phyloP scores from a whole-genome alignment of 2,113 vertebrate genomes.

The Balaeniceps rex region DNA sequence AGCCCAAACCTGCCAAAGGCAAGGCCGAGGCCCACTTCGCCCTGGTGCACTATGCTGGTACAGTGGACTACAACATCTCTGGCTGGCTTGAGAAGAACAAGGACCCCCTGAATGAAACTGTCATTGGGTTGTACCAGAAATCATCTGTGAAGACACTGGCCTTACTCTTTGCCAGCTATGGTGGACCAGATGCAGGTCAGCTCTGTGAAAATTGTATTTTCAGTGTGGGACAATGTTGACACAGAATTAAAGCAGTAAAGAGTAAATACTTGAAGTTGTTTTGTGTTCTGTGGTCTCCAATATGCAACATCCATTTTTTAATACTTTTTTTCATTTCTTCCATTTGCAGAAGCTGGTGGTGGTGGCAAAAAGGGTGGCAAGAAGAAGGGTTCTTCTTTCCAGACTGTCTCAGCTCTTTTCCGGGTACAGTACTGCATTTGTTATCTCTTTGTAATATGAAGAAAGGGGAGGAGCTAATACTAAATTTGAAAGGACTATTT shows the following conservation, averaged over 20 bases:
- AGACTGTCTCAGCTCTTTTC: slow-evolving; percentile 49
- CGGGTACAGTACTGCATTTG: slow-evolving; percentile 8
- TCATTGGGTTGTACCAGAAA: slow-evolving; percentile 82
- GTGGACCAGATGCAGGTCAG: background rate
- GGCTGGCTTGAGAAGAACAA: slow-evolving; percentile 92
- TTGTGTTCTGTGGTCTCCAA: background rate
- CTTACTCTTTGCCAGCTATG: slow-evolving; percentile 70
- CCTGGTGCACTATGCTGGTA: slow-evolving; percentile 78
- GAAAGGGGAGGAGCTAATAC: background rate
- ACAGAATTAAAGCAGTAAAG: background rate
- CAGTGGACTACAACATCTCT: slow-evolving; percentile 70
- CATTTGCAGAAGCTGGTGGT: slow-evolving; percentile 15
- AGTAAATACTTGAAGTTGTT: background rate
- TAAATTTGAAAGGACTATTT: background rate
- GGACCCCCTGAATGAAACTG: slow-evolving; percentile 85
- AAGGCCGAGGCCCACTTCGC: slow-evolving; percentile 81
- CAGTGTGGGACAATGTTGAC: background rate
- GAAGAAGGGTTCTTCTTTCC: slow-evolving; percentile 44
- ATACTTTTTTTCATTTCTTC: background rate
- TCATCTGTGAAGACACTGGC: slow-evolving; percentile 76
- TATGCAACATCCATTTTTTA: background rate
- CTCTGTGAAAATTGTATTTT: background rate
- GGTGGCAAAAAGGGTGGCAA: slow-evolving; percentile 18
- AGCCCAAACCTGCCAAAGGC: slow-evolving; percentile 80
- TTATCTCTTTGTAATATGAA: background rate